Base-by-base conservation (phyloP, 2,113 vertebrate genomes). In the Hoplias malabaricus region DNA sequence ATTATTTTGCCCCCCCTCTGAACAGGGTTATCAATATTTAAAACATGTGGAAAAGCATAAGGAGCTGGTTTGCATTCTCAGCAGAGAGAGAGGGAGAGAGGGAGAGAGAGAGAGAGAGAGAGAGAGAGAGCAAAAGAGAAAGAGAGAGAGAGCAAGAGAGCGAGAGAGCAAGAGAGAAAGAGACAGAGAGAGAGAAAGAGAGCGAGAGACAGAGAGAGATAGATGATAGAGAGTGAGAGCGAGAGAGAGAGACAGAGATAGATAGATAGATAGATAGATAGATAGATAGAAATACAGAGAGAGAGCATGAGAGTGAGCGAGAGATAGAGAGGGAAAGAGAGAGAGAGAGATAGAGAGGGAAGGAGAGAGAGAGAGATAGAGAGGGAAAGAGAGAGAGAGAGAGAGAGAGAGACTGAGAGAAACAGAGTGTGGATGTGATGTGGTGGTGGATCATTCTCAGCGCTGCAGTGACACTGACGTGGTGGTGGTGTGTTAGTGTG, bases 21-120 rank as follows among this genome's bases (percentile, higher is more conserved):
- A 86, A 87, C 80, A 73, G 42, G 19, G 42, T 70, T 69, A 80
- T 85, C 70, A 57, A 88, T 87, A 81, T 88, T 86, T 83, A 87
- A 83, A 86, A 80, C 38, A 14, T 79, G 43, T 61, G 78, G 65
- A 84, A 86, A 53, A 77, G 69, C 68, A 62, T 66, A 73, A 57
- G 79, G 70, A 57, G 80, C 84, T 8, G 50, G 70, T 88, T 85
- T 80, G 78, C 79, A 84, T 89, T 85, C 70, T 46, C 63, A 33
- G 38, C 77, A 69, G 53, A 73, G 80, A 84, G 81, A 77, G 75
- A 21, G 31, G 59, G 80, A 80, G 75, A 84, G 78, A 29, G 73
- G 61, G 67, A 40, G 78, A 84, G n/a, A 63, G 67, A 74, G 12
- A 3, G 38, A 62, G 46, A 46, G 7, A 57, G 53, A 27, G 19